phyloP scores from a whole-genome alignment of 2,888 invertebrate species.

The Nomada flava region DNA sequence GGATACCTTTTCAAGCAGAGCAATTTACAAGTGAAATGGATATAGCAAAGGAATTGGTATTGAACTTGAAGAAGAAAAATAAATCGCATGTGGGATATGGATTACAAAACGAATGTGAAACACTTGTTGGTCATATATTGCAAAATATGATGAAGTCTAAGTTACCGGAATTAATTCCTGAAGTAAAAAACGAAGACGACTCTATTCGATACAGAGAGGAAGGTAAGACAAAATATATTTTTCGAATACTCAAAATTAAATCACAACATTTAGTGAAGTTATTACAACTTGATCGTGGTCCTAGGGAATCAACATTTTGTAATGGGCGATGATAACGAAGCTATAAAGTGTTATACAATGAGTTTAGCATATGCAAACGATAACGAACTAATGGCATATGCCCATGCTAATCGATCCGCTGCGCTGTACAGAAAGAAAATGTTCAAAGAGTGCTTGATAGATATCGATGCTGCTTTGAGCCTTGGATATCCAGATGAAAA shows the following conservation, averaged over 20 bases:
- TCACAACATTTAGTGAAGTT: slow-evolving; percentile 10
- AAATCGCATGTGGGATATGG: slow-evolving; percentile 79
- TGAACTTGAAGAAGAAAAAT: slow-evolving; percentile 77
- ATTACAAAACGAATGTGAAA: slow-evolving; percentile 80
- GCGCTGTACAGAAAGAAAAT: slow-evolving; percentile 80
- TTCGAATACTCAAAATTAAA: not conserved
- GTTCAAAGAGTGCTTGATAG: slow-evolving; percentile 80
- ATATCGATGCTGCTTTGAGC: slow-evolving; percentile 78
- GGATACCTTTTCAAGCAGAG: slow-evolving; percentile 5
- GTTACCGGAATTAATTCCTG: slow-evolving; percentile 76
- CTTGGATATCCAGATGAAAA: slow-evolving; percentile 81
- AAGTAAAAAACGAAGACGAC: slow-evolving; percentile 78
- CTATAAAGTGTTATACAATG: slow-evolving; percentile 81
- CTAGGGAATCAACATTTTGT: slow-evolving; percentile 81
- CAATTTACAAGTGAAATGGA: slow-evolving; percentile 75
- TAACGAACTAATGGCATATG: slow-evolving; percentile 78
- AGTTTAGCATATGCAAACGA: slow-evolving; percentile 80
- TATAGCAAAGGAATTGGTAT: slow-evolving; percentile 76
- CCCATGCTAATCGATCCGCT: slow-evolving; percentile 82
- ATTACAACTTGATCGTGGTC: slow-evolving; percentile 18
- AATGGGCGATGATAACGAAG: slow-evolving; percentile 79
- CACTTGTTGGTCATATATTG: slow-evolving; percentile 78
- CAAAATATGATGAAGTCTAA: slow-evolving; percentile 80
- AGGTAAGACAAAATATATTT: slow-evolving; percentile 71
- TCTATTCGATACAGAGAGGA: slow-evolving; percentile 79